Evolutionary conservation across 2,797 vertebrate genomes (phyloP), one percentile per base, ranked within the genome.

Genomic region (Acanthurus tractus): DNA sequence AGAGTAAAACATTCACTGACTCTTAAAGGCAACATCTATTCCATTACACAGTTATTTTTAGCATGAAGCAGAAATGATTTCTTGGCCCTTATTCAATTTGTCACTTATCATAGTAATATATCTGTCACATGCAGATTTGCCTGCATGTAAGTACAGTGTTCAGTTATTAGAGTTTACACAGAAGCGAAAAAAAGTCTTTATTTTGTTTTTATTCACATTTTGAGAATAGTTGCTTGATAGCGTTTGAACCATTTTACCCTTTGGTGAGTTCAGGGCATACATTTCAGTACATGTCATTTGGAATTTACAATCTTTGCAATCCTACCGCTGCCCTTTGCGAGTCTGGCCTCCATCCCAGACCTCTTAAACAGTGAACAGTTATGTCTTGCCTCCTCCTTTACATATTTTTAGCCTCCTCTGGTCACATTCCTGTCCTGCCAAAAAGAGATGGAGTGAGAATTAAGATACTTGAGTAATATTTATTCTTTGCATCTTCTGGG

Each of bases 281-380:
- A 64, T 80, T 86, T 82, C 54, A 80, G 76, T 81, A 70, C 67
- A 73, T 59, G 74, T 77, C 77, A 78, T 68, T 76, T 75, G 61
- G 74, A 76, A 62, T 56, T 44, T 38, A n/a, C 20, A 36, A 5
- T 76, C 38, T 83, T 83, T 76, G 78, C 76, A 89, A 85, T 34
- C 29, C 29, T 34, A 34, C 29, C 77, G 54, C 78, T 85, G 74
- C 65, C 34, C 34, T 86, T 86, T 83, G 56, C 81, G 67, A 53
- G 45, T 14, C 65, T 87, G 85, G 89, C 79, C 74, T 82, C 65
- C 54, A 63, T 82, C 85, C 84, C 84, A 86, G 81, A 82, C 68
- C 70, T 85, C 78, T 83, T 73, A 71, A 65, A 34, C 29, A 34
- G 29, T 66, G 69, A 65, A 67, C 66, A 63, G 54, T 70, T 61